A percentile compares a stretch with the other conserved stretches of the same genome.
Evolutionary conservation across 92 coral and sea anemone genomes (phyloP).

Genomic region (Diadumene lineata): DNA sequence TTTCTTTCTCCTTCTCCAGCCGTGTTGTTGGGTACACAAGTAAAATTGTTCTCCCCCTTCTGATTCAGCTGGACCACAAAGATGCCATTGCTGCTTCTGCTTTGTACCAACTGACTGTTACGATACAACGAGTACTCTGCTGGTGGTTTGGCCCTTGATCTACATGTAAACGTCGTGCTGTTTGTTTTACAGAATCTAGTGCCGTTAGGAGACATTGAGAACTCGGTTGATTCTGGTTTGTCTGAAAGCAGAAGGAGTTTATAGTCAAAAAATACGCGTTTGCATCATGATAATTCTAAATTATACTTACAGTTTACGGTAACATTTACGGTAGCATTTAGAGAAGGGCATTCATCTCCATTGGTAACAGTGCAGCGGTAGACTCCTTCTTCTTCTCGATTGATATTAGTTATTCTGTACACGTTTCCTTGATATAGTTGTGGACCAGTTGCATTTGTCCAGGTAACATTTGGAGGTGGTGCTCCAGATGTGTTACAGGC

Average conservation of each 20-base stretch:
- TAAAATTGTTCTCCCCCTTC: slow-evolving; percentile 3
- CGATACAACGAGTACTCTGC: slow-evolving; percentile 31
- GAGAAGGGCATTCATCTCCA: slow-evolving; percentile 45
- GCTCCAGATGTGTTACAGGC: slow-evolving; percentile 38
- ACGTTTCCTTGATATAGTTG: not conserved
- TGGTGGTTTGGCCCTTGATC: slow-evolving; percentile 40
- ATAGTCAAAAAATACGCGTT: not conserved
- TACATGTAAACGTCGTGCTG: slow-evolving; percentile 29
- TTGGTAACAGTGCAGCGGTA: slow-evolving; percentile 51
- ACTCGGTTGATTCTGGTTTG: not conserved
- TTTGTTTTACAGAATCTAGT: slow-evolving; percentile 12
- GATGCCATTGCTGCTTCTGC: slow-evolving; percentile 21
- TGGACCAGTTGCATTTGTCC: slow-evolving; percentile 24
- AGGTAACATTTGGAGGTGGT: slow-evolving; percentile 26
- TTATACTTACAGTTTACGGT: slow-evolving; percentile 54
- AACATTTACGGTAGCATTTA: slow-evolving; percentile 13
- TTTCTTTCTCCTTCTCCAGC: slow-evolving; percentile 23
- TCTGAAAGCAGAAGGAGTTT: not conserved
- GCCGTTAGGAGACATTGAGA: not conserved
- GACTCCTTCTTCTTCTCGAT: slow-evolving; percentile 30
- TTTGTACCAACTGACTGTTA: slow-evolving; percentile 3
- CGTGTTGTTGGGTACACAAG: slow-evolving; percentile 30
- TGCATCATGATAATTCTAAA: not conserved
- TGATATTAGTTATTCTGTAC: not conserved
- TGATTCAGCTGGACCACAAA: slow-evolving; percentile 9